Evolutionary conservation across 2,797 vertebrate species (phyloP).

Genomic region (Alca torda): DNA sequence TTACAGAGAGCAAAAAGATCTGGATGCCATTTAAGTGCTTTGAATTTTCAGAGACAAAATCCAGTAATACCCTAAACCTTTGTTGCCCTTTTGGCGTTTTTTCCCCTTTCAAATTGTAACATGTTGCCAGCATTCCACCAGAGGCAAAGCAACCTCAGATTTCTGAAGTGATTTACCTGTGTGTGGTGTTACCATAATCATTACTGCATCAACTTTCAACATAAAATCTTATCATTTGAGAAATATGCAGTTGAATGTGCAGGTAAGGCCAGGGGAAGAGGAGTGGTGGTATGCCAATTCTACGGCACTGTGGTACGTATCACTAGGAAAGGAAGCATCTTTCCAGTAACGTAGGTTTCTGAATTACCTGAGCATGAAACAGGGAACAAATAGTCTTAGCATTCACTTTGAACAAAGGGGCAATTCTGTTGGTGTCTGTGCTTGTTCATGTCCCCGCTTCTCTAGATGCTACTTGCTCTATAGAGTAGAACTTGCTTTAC

Average conservation of each 20-base stretch:
- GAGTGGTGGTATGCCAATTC: not conserved
- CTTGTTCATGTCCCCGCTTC: not conserved
- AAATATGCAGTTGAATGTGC: not conserved
- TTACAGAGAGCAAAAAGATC: not conserved
- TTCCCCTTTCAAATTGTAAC: not conserved
- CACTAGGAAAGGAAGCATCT: not conserved
- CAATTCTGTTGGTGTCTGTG: not conserved
- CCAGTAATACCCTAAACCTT: not conserved
- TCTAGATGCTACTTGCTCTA: not conserved
- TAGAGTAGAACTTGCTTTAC: not conserved
- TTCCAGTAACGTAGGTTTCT: not conserved
- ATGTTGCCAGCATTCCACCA: not conserved
- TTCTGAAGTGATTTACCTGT: not conserved
- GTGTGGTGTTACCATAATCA: not conserved
- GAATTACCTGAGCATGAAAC: not conserved
- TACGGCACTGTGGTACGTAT: not conserved
- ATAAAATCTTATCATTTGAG: not conserved
- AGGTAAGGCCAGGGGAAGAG: not conserved
- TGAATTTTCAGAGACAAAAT: not conserved
- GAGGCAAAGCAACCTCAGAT: not conserved
- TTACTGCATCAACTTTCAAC: not conserved
- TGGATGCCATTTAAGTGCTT: not conserved
- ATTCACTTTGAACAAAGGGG: not conserved
- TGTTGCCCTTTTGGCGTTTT: not conserved
- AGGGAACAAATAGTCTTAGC: not conserved